Base-by-base conservation (phyloP, 1,140 invertebrate genomes). In the Stratiolaelaps scimitus region DNA sequence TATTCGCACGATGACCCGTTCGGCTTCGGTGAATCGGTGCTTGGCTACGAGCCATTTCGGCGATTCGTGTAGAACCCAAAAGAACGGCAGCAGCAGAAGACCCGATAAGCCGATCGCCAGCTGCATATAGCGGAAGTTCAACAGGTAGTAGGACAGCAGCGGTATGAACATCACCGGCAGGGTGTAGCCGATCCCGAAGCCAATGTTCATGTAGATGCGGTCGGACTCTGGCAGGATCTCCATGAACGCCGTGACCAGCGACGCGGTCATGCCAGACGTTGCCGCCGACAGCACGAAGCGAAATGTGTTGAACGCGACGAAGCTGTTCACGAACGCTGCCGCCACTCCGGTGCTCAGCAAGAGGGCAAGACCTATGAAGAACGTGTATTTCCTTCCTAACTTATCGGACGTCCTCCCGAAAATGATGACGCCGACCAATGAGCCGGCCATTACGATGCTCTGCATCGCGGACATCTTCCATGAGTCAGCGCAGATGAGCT, bases 41-140 rank as follows among this genome's bases (percentile, higher is more conserved):
- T 60, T 60, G 15, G 53, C 53, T 2, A 60, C 26, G 53, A 60
- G 53, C 53, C 53, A 60, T 60, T 60, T 60, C 15, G 53, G 53
- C 5, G 53, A 60, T 26, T 60, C 53, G 23, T 23, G 34, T 15
- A 60, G 2, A 34, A 60, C 53, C 15, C 15, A 23, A 6, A 60
- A 19, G 23, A 60, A 60, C 20, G 53, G 53, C n/a, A 60, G 15
- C 1, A 60, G 15, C 26, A 60, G 4, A 23, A 60, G 17, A 4
- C 53, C 53, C 15, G 53, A 60, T 4, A 60, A 23, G 17, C 53
- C 53, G 53, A 60, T 60, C 1, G 53, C 53, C 17, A 60, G 53
- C 10, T 60, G 53, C 53, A 60, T 60, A 34, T 60, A 34, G 10
- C 53, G 53, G 20, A 60, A 60, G 26, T 60, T 60, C 53, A 26